Evolutionary conservation across 2,888 invertebrate species (phyloP).

Genomic region (Arctia plantaginis): DNA sequence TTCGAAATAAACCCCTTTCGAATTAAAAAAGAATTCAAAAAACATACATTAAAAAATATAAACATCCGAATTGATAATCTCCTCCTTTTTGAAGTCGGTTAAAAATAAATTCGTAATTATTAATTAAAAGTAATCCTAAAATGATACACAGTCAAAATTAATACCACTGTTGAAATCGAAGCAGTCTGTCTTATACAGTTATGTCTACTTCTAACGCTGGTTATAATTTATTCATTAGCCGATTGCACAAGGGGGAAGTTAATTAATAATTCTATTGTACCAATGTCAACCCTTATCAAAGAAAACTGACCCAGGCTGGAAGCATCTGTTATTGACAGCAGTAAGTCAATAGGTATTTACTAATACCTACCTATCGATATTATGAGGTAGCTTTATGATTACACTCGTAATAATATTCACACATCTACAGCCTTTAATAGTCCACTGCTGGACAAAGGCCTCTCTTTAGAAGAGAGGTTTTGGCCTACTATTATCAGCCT

Average conservation of each 20-base stretch:
- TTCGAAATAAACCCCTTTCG: too few species aligned
- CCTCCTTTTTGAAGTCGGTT: too few species aligned
- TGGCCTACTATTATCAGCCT: too few species aligned
- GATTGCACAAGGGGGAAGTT: slow-evolving; percentile 26
- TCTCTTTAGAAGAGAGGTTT: too few species aligned
- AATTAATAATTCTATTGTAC: slow-evolving; percentile 46
- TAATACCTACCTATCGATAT: slow-evolving; percentile 16
- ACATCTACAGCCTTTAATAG: too few species aligned
- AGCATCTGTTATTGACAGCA: slow-evolving; percentile 43
- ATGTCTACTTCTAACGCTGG: neutral
- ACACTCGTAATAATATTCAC: too few species aligned
- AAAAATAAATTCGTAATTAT: too few species aligned
- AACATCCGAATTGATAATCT: too few species aligned
- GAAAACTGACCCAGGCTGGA: slow-evolving; percentile 21
- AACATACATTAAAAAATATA: too few species aligned
- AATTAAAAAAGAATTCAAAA: too few species aligned
- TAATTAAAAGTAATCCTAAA: too few species aligned
- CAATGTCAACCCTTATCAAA: slow-evolving; percentile 47
- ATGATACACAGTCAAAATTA: neutral
- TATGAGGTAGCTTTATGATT: neutral
- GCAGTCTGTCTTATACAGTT: neutral
- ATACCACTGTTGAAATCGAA: neutral
- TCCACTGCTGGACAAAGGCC: too few species aligned
- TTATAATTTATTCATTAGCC: slow-evolving; percentile 25
- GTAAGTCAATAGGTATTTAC: slow-evolving; percentile 28